Evolutionary conservation across 2,113 vertebrate genomes (phyloP).

Genomic region (Ptilorrhoa leucosticta): DNA sequence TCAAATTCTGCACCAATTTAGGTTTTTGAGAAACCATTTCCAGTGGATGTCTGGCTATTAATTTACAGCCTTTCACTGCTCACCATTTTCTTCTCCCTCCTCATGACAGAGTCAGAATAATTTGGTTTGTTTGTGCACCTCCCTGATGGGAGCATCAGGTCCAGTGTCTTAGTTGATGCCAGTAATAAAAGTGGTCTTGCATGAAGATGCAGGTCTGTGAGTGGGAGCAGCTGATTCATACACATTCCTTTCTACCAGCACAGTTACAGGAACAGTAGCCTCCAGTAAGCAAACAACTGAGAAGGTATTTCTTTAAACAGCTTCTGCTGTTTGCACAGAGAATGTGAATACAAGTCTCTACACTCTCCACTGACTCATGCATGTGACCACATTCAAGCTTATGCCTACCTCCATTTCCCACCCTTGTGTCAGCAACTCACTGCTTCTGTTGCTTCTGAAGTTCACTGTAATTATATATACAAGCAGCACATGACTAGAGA

Average conservation of each 20-base stretch:
- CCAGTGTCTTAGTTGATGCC: not conserved
- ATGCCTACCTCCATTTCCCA: not conserved
- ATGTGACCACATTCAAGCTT: not conserved
- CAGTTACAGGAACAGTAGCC: not conserved
- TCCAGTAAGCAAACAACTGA: not conserved
- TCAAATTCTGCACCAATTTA: not conserved
- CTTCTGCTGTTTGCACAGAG: not conserved
- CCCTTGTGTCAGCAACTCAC: not conserved
- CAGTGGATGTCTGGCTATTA: not conserved
- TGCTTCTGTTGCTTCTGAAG: not conserved
- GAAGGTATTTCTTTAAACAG: slow-evolving; percentile 14
- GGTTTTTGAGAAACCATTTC: not conserved
- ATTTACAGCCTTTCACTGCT: not conserved
- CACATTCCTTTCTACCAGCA: not conserved
- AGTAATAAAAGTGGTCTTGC: not conserved
- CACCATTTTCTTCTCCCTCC: not conserved
- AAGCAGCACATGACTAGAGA: not conserved
- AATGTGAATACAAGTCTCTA: not conserved
- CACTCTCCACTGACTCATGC: not conserved
- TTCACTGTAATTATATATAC: not conserved
- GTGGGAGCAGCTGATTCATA: not conserved
- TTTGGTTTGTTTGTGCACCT: not conserved
- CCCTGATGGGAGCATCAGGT: not conserved
- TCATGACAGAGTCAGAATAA: not conserved
- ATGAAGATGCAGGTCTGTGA: not conserved